These are phyloP conservation scores for Simalia tracyae DNA, from an alignment of 2,797 vertebrate species.

Conservation along the genomic window DNA sequence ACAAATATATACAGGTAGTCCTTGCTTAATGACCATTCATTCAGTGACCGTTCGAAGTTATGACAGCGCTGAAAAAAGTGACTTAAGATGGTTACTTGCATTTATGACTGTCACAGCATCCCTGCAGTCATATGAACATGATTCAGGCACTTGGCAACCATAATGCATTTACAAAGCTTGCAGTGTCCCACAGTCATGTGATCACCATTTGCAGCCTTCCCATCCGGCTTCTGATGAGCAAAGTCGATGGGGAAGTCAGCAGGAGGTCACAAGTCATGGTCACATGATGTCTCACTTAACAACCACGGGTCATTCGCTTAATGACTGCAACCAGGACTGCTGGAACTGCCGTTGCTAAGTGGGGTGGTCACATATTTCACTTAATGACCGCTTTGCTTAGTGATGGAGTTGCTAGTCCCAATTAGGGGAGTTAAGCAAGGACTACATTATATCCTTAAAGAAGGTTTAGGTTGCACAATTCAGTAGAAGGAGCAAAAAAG, in stretches of 20 bases:
- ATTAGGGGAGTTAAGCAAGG: not conserved
- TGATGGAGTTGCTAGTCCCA: not conserved
- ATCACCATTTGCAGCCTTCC: not conserved
- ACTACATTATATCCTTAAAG: not conserved
- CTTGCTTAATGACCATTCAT: not conserved
- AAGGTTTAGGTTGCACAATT: not conserved
- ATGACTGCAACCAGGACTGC: not conserved
- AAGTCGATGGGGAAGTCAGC: not conserved
- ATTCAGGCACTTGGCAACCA: not conserved
- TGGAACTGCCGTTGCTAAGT: not conserved
- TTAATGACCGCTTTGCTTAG: not conserved
- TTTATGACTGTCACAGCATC: not conserved
- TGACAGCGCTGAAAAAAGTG: not conserved
- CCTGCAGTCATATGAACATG: not conserved
- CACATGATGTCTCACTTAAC: not conserved
- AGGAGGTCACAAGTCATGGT: not conserved
- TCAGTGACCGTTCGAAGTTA: not conserved
- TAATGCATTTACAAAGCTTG: not conserved
- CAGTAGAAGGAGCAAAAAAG: not conserved
- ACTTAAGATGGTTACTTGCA: not conserved
- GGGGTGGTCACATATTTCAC: not conserved
- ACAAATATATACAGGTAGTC: not conserved
- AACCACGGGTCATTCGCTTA: not conserved
- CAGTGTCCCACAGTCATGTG: not conserved
- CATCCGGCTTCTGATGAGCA: not conserved